These are phyloP conservation scores for Acanthochromis polyacanthus DNA, from an alignment of 2,113 vertebrate genomes.

Conservation along the genomic window DNA sequence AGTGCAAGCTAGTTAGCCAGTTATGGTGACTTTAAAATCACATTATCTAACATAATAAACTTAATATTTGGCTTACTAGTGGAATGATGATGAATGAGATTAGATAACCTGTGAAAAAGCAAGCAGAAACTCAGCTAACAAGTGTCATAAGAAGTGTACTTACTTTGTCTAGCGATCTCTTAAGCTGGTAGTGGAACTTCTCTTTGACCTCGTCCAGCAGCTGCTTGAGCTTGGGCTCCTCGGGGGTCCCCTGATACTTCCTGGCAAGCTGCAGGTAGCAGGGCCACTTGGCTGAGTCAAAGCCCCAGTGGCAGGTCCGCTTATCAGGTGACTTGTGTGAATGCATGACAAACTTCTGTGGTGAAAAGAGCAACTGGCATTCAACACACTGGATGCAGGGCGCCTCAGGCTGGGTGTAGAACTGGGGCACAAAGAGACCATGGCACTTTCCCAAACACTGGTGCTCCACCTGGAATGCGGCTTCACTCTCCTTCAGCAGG, in stretches of 20 bases:
- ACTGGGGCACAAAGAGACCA: slow-evolving; percentile 95
- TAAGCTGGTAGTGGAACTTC: slow-evolving; percentile 91
- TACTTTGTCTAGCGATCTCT: slow-evolving; percentile 91
- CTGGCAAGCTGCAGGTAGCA: slow-evolving; percentile 97
- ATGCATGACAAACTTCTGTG: slow-evolving; percentile 98
- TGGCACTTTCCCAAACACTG: slow-evolving; percentile 98
- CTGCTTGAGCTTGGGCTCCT: slow-evolving; percentile 90
- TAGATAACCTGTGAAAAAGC: background rate
- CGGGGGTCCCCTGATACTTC: slow-evolving; percentile 90
- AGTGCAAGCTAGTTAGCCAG: background rate
- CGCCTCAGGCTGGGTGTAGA: slow-evolving; percentile 93
- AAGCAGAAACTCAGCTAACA: slow-evolving; percentile 1
- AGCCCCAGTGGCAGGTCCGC: slow-evolving; percentile 99
- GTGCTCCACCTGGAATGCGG: slow-evolving; percentile 97
- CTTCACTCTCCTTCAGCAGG: slow-evolving; percentile 91
- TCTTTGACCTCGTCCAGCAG: slow-evolving; percentile 96
- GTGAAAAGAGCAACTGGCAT: slow-evolving; percentile 96
- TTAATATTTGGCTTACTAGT: background rate
- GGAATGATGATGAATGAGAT: background rate
- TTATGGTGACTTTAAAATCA: background rate
- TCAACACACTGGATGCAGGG: slow-evolving; percentile 96
- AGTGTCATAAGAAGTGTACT: slow-evolving; percentile 72
- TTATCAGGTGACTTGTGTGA: slow-evolving; percentile 97
- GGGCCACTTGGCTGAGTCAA: slow-evolving; percentile 98
- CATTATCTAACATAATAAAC: slow-evolving; percentile 6